phyloP scores from a whole-genome alignment of 30 jellyfish, hydroid and myxozoan genomes.

The Clytia hemisphaerica region DNA sequence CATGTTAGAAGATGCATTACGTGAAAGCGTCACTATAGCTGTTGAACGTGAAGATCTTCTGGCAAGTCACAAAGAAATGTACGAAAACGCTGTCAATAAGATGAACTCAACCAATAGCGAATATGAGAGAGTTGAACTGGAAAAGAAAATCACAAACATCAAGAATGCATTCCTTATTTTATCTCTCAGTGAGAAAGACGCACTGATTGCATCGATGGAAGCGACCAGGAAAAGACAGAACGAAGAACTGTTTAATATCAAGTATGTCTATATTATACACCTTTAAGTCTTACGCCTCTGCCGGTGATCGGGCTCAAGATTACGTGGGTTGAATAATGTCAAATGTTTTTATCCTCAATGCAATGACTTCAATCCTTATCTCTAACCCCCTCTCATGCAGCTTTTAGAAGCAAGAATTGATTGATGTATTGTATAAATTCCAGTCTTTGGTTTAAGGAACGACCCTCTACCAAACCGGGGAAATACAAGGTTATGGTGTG shows the following conservation, averaged over 20 bases:
- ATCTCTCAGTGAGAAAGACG: conserved; percentile 79
- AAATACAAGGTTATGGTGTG: too few species aligned
- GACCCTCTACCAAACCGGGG: too few species aligned
- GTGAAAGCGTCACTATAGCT: conserved; percentile 90
- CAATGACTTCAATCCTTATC: too few species aligned
- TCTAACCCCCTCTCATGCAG: too few species aligned
- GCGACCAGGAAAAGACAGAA: conserved; percentile 48
- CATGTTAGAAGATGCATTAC: conserved; percentile 87
- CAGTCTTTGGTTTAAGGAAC: too few species aligned
- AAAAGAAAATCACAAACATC: conserved; percentile 80
- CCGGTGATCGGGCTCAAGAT: neutral
- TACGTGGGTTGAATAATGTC: too few species aligned
- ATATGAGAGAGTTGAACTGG: conserved; percentile 64
- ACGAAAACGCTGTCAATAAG: conserved; percentile 65
- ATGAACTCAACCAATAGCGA: conserved; percentile 47
- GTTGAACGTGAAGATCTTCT: conserved; percentile 82
- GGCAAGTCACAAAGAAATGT: conserved; percentile 70
- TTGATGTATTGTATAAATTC: too few species aligned
- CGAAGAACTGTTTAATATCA: conserved; percentile 64
- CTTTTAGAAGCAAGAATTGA: too few species aligned
- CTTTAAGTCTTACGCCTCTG: neutral
- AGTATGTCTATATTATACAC: conserved; percentile 25
- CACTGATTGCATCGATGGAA: conserved; percentile 55
- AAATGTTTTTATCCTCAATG: too few species aligned
- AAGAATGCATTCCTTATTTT: conserved; percentile 79